Conservation (phyloP, 1,140 invertebrate species). For the Daktulosphaira vitifoliae region DNA sequence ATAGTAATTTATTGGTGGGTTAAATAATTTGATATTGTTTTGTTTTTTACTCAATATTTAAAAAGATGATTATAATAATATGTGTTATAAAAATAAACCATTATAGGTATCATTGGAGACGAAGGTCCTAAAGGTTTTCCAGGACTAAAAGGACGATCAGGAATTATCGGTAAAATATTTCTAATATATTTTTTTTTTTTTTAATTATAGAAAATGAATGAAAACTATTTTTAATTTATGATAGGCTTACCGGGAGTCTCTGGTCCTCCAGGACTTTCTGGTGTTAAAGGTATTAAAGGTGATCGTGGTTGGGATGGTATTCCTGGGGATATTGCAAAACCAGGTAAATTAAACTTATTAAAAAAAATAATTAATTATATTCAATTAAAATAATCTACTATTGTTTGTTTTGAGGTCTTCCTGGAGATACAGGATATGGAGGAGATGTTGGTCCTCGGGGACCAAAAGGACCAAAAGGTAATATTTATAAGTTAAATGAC, state of each 20-base stretch:
- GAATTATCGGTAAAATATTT: constrained; percentile 40
- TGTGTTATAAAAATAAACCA: too few species aligned
- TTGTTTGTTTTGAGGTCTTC: constrained; percentile 31
- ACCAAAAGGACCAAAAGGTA: constrained; percentile 36
- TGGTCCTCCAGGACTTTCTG: constrained; percentile 38
- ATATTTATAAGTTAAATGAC: too few species aligned
- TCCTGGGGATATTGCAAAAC: constrained; percentile 40
- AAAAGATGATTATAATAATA: too few species aligned
- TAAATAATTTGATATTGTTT: too few species aligned
- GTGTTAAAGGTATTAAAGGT: constrained; percentile 53
- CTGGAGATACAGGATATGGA: constrained; percentile 41
- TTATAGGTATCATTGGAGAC: constrained; percentile 6
- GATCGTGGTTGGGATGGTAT: constrained; percentile 35
- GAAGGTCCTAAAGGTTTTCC: constrained; percentile 42
- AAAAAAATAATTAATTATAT: not conserved
- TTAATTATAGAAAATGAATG: not conserved
- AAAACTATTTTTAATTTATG: not conserved
- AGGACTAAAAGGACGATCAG: constrained; percentile 53
- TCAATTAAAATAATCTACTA: not conserved
- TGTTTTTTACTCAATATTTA: too few species aligned
- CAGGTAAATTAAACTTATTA: constrained; percentile 39
- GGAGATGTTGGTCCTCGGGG: constrained; percentile 46
- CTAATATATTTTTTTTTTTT: not conserved
- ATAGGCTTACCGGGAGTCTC: not conserved
- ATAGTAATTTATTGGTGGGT: too few species aligned